Conservation (phyloP, 2,888 invertebrate species). For the Elegia similella region DNA sequence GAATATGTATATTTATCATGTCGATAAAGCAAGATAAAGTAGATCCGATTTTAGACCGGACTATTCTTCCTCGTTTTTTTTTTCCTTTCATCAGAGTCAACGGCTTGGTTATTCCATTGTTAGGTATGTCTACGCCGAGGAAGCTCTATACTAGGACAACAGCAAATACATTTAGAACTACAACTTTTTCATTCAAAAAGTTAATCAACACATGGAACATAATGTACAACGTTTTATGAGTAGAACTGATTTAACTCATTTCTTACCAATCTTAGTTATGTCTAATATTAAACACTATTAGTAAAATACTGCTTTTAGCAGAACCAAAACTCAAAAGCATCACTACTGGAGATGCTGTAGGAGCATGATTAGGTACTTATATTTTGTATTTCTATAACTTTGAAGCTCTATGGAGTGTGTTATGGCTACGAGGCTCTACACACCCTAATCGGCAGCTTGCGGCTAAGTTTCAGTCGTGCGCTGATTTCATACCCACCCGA, state of each 20-base stretch:
- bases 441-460: constrained; percentile 56
- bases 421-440: constrained; percentile 36
- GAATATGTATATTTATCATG: too few species aligned
- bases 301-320: too few species aligned
- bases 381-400: constrained; percentile 18
- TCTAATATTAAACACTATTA: too few species aligned
- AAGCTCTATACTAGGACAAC: constrained; percentile 62
- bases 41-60: too few species aligned
- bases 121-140: constrained; percentile 39
- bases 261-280: too few species aligned
- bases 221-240: too few species aligned
- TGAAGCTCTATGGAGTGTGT: constrained; percentile 24
- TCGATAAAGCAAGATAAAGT: neutral
- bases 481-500: constrained; percentile 52
- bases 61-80: too few species aligned
- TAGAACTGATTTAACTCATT: too few species aligned
- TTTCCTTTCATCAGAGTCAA: too few species aligned
- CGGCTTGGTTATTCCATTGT: too few species aligned
- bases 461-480: constrained; percentile 52
- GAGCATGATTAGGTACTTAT: constrained; percentile 9
- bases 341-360: neutral
- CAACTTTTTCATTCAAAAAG: constrained; percentile 34
- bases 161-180: constrained; percentile 55
- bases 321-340: neutral
- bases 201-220: constrained; percentile 23